A percentile compares a stretch with the other conserved stretches of the same genome.
Conservation (phyloP, 2,797 vertebrate species). For the Epinephelus malabaricus region DNA sequence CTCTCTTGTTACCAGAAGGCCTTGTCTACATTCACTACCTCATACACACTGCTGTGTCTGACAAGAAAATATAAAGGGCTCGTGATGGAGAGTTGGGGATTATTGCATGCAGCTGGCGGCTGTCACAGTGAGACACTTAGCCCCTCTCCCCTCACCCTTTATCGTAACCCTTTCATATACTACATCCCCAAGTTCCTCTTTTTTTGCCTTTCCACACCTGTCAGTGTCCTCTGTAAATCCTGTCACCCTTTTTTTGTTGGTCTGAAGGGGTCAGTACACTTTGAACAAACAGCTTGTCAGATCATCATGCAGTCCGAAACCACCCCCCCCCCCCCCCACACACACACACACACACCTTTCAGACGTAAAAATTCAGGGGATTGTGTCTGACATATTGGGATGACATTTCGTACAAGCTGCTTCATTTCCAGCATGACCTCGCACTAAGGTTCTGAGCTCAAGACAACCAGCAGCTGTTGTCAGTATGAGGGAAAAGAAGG, state of each 20-base stretch:
- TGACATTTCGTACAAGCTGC: neutral
- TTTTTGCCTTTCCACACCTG: slow-evolving; percentile 48
- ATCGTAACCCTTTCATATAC: slow-evolving; percentile 60
- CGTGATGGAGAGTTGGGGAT: slow-evolving; percentile 54
- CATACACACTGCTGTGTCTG: slow-evolving; percentile 49
- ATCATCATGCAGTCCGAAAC: neutral
- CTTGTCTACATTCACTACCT: slow-evolving; percentile 58
- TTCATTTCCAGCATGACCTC: neutral
- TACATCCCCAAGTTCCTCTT: slow-evolving; percentile 42
- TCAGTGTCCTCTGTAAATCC: slow-evolving; percentile 53
- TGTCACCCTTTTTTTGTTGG: slow-evolving; percentile 30
- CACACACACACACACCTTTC: neutral
- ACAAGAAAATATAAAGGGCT: slow-evolving; percentile 64
- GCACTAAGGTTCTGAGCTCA: neutral
- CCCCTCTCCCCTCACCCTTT: slow-evolving; percentile 57
- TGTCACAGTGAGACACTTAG: slow-evolving; percentile 74
- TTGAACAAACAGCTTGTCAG: slow-evolving; percentile 20
- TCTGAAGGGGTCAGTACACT: slow-evolving; percentile 2
- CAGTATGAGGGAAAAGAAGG: neutral
- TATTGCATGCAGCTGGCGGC: slow-evolving; percentile 79
- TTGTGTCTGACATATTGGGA: accelerated
- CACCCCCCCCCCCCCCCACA: neutral
- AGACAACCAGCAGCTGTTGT: slow-evolving; percentile 21
- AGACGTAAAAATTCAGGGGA: neutral
- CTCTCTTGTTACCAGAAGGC: slow-evolving; percentile 80